These are phyloP conservation scores for Tamandua tetradactyla DNA, from an alignment of 2,797 vertebrate species.

Conservation along the genomic window DNA sequence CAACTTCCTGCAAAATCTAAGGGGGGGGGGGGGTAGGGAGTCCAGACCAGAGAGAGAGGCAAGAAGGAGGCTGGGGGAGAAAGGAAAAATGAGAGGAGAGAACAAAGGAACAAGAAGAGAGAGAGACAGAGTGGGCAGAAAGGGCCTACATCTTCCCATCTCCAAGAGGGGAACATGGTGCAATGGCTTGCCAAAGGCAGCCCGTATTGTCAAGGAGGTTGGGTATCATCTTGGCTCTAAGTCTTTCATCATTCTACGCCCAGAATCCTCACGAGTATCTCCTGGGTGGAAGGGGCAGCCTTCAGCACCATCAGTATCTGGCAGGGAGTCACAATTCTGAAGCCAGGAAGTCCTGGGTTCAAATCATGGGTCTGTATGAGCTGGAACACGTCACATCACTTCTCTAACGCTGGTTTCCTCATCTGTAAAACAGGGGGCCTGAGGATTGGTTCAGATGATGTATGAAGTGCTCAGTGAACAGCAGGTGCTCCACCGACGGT, in stretches of 20 bases:
- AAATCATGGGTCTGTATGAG: background rate
- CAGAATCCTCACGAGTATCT: background rate
- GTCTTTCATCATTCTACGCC: conserved; percentile 76
- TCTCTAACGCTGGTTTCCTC: background rate
- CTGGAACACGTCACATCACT: background rate
- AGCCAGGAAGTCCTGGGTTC: background rate
- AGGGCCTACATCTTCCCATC: background rate
- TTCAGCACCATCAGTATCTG: background rate
- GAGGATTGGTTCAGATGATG: background rate
- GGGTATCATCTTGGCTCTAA: conserved; percentile 55
- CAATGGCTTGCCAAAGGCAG: conserved; percentile 37
- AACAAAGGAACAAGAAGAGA: background rate
- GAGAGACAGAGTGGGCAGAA: background rate
- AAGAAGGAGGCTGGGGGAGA: background rate
- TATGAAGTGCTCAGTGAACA: background rate
- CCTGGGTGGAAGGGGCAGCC: background rate
- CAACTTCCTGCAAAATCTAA: background rate
- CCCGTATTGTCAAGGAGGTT: conserved; percentile 46
- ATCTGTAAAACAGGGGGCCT: background rate
- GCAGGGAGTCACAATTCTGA: background rate
- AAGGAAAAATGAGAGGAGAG: background rate
- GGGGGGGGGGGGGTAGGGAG: background rate
- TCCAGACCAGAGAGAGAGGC: background rate
- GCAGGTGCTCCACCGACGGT: background rate
- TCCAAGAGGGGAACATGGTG: background rate